Evolutionary conservation across 2,888 invertebrate species (phyloP), one percentile per base, ranked within the genome.

Genomic region (Perithous albicinctus): DNA sequence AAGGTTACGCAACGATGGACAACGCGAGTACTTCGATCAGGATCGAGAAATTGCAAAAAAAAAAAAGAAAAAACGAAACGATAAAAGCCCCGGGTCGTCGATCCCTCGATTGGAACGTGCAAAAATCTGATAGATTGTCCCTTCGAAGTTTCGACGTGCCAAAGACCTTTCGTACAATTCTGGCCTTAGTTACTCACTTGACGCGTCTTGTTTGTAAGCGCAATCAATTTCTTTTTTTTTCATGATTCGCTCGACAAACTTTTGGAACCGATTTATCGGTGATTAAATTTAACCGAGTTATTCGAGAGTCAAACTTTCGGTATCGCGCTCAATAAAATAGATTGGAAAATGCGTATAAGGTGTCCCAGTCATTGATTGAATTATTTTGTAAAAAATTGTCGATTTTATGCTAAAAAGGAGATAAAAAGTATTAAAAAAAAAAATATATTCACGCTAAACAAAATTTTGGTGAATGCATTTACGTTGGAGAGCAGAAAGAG

Each of bases 1-100:
- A 93, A n/a, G 61, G 43, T 4, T 7, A 10, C 1, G 38, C n/a
- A 20, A 59, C 48, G 23, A 56, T 63, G 15, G 38, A 6, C 67
- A 15, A 23, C 51, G 8, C 18, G 41, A 32, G n/a, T n/a, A 56
- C 29, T 48, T 41, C 5, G 59, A 74, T 70, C 29, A 26, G 51
- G 32, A 78, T 41, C 32, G 51, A 61, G 67, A 48, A 46, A 8
- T 23, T 54, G 23, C n/a, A n/a, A n/a, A n/a, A n/a, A n/a, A n/a
- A n/a, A n/a, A n/a, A n/a, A n/a, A n/a, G n/a, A 48, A 51, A 63
- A 38, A 48, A 74, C n/a, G 18, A 69, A 56, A 77, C 18, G 18
- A 63, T 73, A 43, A 23, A 63, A 63, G 38, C 63, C 63, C 38
- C 20, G 63, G 63, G 23, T 41, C 63, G 63, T 38, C 63, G 63